Evolutionary conservation across 2,113 vertebrate genomes (phyloP).

Genomic region (Dicrurus megarhynchus): DNA sequence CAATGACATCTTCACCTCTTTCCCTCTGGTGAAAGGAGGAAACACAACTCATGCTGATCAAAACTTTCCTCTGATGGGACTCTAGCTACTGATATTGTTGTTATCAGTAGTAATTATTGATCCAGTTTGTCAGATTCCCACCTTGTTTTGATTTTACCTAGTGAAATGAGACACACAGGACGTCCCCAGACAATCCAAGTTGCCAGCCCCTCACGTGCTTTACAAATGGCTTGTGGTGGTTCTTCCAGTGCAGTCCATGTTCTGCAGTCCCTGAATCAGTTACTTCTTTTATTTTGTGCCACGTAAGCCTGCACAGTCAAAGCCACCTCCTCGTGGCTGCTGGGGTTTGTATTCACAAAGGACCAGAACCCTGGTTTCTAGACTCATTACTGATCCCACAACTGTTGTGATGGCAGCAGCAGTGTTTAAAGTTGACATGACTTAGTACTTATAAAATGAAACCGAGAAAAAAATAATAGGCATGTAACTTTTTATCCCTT

Average conservation of each 20-base stretch:
- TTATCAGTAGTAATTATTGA: background rate
- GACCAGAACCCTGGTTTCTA: background rate
- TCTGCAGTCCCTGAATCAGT: background rate
- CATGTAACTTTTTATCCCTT: background rate
- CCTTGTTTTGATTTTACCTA: background rate
- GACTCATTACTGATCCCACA: rapidly evolving
- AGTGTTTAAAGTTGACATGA: background rate
- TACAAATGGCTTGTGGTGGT: background rate
- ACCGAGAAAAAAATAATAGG: background rate
- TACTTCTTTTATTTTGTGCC: background rate
- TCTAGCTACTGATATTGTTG: background rate
- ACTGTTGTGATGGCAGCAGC: background rate
- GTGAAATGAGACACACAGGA: background rate
- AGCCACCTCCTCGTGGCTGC: background rate
- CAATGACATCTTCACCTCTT: background rate
- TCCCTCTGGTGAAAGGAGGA: background rate
- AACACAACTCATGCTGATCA: background rate
- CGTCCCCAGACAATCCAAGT: background rate
- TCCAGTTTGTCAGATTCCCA: background rate
- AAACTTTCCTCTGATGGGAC: background rate
- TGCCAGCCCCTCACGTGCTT: background rate
- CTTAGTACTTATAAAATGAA: background rate
- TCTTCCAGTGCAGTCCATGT: background rate
- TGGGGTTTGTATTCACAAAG: background rate
- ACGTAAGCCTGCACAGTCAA: background rate